Evolutionary conservation across 2,113 vertebrate species (phyloP), one percentile per base, ranked within the genome.

Genomic region (Albula glossodonta): DNA sequence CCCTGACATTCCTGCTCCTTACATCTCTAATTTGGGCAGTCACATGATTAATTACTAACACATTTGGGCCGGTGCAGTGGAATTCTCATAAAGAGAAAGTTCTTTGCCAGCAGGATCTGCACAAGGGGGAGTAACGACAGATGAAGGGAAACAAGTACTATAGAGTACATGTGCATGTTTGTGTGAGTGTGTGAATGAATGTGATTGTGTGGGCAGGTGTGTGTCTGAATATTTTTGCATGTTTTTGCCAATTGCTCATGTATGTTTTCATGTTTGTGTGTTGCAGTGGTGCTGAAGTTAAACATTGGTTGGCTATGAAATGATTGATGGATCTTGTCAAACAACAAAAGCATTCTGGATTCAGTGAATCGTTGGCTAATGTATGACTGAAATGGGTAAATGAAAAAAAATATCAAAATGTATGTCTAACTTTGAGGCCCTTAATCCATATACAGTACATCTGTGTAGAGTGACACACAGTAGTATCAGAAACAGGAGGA

Each of bases 11-110:
- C 78, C 78, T 49, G 10, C 41, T 19, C 48, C 48, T 17, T 19
- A 51, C 41, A 11, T 57, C 31, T 9, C 49, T 15, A 51, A 48
- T 15, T 83, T 5, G 41, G n/a, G 78, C 78, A 79, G 41, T 79
- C 78, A 79, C 82, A 41, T 86, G 86, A 84, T 87, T 86, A 88
- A 90, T 88, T 86, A 48, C 84, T 86, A 88, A 88, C 89, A 88
- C 78, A 83, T 88, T 90, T 84, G 52, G 41, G 41, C 48, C 22
- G 41, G 82, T 3, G 51, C 82, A 82, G 81, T 87, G 84, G 89
- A 88, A 87, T 81, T 83, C 87, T 88, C 80, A 86, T 87, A 84
- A 88, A 88, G 48, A 25, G 70, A 66, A 74, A 51, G 25, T 83
- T 80, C 60, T 9, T 7, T 80, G 85, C 83, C 51, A 86, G 81